Evolutionary conservation across 2,888 invertebrate species (phyloP).

Genomic region (Formica aserva): DNA sequence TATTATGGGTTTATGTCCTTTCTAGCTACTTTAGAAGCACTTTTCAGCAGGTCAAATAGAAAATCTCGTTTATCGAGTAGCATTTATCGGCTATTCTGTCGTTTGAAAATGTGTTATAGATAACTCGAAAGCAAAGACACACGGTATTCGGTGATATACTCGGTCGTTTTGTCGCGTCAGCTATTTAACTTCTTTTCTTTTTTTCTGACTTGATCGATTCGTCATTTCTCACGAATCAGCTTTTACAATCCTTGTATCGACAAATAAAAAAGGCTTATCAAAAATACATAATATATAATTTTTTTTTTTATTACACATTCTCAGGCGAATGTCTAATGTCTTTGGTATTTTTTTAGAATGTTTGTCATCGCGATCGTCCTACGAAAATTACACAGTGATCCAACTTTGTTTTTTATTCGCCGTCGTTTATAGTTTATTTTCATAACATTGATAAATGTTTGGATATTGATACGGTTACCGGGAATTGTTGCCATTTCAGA

Average conservation of each 20-base stretch:
- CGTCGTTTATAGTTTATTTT: constrained; percentile 64
- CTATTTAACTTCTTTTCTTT: background rate
- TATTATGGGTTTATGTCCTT: too few relatives aligned
- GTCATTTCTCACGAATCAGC: background rate
- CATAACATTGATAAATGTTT: constrained; percentile 63
- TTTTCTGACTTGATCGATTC: background rate
- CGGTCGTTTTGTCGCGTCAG: background rate
- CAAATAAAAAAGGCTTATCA: background rate
- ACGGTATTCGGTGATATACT: background rate
- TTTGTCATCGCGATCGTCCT: constrained; percentile 1
- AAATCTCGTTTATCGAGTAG: background rate
- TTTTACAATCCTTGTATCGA: background rate
- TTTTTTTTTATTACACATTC: background rate
- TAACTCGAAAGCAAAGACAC: background rate
- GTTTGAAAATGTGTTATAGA: background rate
- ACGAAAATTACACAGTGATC: constrained; percentile 57
- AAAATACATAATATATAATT: background rate
- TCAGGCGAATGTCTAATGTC: too few relatives aligned
- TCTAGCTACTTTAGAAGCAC: background rate
- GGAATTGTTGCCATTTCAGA: background rate
- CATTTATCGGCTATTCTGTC: background rate
- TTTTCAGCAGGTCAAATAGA: background rate
- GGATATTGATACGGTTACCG: constrained; percentile 32
- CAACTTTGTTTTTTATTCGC: constrained; percentile 62
- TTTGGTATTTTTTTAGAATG: background rate